Evolutionary conservation across 2,888 invertebrate genomes (phyloP), one percentile per base, ranked within the genome.

Genomic region (Nemurella pictetii): DNA sequence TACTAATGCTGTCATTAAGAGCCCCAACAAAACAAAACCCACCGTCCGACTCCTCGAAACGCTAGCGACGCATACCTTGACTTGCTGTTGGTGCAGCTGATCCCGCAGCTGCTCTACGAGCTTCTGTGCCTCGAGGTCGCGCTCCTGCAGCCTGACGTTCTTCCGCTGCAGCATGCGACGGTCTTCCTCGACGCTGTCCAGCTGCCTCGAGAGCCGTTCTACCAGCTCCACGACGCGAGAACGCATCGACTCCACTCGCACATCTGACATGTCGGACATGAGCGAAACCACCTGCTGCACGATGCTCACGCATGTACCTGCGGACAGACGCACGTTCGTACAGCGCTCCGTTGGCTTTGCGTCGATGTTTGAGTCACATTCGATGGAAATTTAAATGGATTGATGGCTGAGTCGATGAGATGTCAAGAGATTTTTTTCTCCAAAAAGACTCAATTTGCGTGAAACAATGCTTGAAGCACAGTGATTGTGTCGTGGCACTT

Each of bases 221-320:
- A 89, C 89, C 82, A 89, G 87, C 26, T 87, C 87, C 4, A 89
- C 88, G 72, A 89, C 89, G 30, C 88, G 87, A 73, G 88, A 87
- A 29, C 88, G 85, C 28, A 88, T 88, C 20, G 88, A 87, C 86
- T 89, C 89, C 55, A 82, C 55, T 86, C 88, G 88, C 28, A 88
- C 88, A 77, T 88, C 88, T 83, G 88, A 88, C 35, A 89, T 85
- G 4, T 88, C 88, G 74, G 88, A 88, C 84, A 89, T 87, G 0
- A 89, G 89, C 7, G 88, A 88, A 0, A 88, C 89, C 80, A 89
- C 88, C 87, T 89, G 88, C 73, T 89, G 88, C 75, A 89, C 88
- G n/a, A 88, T 88, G 36, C 32, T 85, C 27, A 29, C 29, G 82
- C 82, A 55, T 20, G 55, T 27, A 55, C 82, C 82, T 82, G 28